Evolutionary conservation across 2,113 vertebrate genomes (phyloP), one percentile per base, ranked within the genome.

Genomic region (Gnathonemus echidnorhynchus): DNA sequence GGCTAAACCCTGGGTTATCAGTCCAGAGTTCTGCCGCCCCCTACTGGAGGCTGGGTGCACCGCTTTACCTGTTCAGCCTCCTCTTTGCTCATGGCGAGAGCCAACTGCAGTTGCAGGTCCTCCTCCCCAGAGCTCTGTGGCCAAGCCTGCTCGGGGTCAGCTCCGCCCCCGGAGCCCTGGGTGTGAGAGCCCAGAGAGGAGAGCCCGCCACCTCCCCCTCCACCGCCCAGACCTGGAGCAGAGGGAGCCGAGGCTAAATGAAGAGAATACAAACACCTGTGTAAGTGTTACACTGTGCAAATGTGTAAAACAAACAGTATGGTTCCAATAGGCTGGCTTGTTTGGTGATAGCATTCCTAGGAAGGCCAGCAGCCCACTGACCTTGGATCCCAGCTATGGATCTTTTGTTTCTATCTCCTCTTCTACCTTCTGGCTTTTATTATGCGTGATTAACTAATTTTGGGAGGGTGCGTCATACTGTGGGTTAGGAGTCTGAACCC

Each of bases 71-170:
- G 97, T 93, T 98, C 97, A 0, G 97, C 97, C 93, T 98, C 97
- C 93, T 98, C 97, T 94, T 98, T 98, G 94, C 97, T 98, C 97
- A 98, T 98, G 91, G 97, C 97, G 92, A 98, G 91, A 86, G 97
- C 97, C 92, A 98, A 91, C 95, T 98, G 97, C 19, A 98, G 95
- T 94, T 98, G 97, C 85, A 98, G 94, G 91, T 98, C 97, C 91
- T 98, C 97, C 90, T 98, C 97, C 52, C 97, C 97, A 0, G 97
- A 96, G 95, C 97, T 98, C 94, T 98, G 97, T 0, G 97, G 97
- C 97, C 97, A 98, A 0, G 97, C 97, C 93, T 98, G 97, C 88
- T 98, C 97, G 0, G 96, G 94, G 91, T 97, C 97, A 0, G 96
- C 92, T 0, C 96, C 95, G 70, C 94, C 93, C 46, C 89, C 50